Evolutionary conservation across 1,140 invertebrate species (phyloP).

Genomic region (Akabosia matsudoensis): DNA sequence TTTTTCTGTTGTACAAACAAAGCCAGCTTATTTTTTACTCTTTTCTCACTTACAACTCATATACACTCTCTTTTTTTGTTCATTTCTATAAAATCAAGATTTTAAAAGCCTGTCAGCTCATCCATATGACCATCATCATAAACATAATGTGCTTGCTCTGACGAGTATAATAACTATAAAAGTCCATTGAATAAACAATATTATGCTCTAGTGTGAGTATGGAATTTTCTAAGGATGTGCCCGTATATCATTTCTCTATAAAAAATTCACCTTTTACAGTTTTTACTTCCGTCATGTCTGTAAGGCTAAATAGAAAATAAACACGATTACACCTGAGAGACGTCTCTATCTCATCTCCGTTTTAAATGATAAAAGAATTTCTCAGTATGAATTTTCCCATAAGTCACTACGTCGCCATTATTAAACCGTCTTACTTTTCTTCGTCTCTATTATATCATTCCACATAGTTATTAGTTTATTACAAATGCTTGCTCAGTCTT

Average conservation of each 20-base stretch:
- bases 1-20: neutral
- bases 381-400: neutral
- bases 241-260: too few species aligned
- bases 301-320: neutral
- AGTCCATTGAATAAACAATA: neutral
- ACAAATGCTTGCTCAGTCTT: too few species aligned
- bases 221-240: too few species aligned
- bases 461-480: neutral
- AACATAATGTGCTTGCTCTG: neutral
- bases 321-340: neutral
- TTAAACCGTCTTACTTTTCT: neutral
- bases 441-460: neutral
- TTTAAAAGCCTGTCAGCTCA: neutral
- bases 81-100: neutral
- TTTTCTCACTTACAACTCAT: too few species aligned
- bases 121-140: neutral
- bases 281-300: conserved; percentile 2
- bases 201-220: neutral
- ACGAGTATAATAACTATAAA: neutral
- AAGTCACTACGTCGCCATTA: neutral
- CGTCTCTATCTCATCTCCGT: conserved; percentile 1
- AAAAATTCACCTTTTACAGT: neutral
- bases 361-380: neutral
- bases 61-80: neutral
- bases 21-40: too few species aligned